Conservation (phyloP, 2,113 vertebrate species). For the Perognathus longimembris region DNA sequence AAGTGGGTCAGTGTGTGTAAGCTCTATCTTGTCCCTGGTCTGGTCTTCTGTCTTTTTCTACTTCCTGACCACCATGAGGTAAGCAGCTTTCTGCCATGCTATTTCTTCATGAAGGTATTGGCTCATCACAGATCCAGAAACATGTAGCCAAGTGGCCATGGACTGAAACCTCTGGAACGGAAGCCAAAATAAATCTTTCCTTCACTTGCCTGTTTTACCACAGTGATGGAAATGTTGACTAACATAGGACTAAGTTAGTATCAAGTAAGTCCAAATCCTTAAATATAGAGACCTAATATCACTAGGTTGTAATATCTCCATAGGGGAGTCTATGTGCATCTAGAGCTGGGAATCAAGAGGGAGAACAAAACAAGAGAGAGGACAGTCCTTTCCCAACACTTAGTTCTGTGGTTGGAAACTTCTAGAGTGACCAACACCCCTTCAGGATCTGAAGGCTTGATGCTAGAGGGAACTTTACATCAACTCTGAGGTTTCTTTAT, state of each 20-base stretch:
- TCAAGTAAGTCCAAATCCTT: background rate
- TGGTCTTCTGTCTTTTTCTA: background rate
- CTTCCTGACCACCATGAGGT: background rate
- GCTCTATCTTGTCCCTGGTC: background rate
- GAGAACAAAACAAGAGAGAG: no score
- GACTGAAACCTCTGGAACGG: background rate
- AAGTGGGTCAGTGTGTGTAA: background rate
- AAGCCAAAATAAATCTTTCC: background rate
- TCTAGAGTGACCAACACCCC: no score
- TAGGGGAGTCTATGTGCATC: background rate
- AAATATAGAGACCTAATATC: background rate
- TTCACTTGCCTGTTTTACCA: background rate
- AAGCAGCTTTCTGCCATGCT: background rate
- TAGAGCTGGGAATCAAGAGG: background rate
- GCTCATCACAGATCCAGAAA: background rate
- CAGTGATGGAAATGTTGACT: background rate
- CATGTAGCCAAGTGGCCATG: no score
- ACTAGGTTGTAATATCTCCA: background rate
- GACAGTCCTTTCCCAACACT: background rate
- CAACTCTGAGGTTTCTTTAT: background rate
- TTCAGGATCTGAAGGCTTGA: background rate
- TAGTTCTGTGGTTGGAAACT: background rate
- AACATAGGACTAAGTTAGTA: background rate
- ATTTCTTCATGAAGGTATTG: background rate
- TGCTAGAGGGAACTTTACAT: constrained; percentile 12